Base-by-base conservation (phyloP, 2,888 invertebrate species). In the Apodemia duryi region DNA sequence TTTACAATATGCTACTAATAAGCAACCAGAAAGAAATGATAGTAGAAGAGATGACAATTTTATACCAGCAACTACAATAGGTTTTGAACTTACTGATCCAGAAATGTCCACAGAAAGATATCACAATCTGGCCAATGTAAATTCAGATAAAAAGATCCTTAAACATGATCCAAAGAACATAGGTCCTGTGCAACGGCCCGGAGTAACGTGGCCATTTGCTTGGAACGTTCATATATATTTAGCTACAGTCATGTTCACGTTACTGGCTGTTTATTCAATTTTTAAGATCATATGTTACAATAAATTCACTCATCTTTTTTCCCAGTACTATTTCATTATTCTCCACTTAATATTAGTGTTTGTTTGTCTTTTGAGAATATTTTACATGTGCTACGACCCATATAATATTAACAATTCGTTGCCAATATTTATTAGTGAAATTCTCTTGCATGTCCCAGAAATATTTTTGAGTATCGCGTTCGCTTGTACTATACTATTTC, bases 191-290 rank as follows among this genome's bases (percentile, higher is more conserved):
- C 91, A 91, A 71, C 83, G 92, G 28, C 87, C 93, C 1, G 93
- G 93, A 1, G 92, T 92, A 0, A 95, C 95, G 0, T 96, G 97
- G 95, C 94, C 95, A 0, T 95, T 97, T 71, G 97, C 97, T 1
- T 98, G 98, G 98, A 96, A 97, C 77, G 94, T 98, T 9, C 98
- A 98, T 81, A 95, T 98, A 6, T 98, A 98, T 86, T 86, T 97
- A 54, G 96, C 96, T 0, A 98, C 97, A 1, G 94, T 96, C 21
- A 93, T 97, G 77, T 98, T 98, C 81, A 95, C 96, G 0, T 91
- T 97, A 11, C 88, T 98, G 74, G 97, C 97, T 0, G 93, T 97
- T 0, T 97, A 96, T 80, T 97, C 97, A 32, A 95, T 97, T 68
- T 95, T 97, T 78, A 97, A 97, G 85, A 94, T 98, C 71, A 94